Evolutionary conservation across 2,797 vertebrate species (phyloP).

Genomic region (Crax fasciolata): DNA sequence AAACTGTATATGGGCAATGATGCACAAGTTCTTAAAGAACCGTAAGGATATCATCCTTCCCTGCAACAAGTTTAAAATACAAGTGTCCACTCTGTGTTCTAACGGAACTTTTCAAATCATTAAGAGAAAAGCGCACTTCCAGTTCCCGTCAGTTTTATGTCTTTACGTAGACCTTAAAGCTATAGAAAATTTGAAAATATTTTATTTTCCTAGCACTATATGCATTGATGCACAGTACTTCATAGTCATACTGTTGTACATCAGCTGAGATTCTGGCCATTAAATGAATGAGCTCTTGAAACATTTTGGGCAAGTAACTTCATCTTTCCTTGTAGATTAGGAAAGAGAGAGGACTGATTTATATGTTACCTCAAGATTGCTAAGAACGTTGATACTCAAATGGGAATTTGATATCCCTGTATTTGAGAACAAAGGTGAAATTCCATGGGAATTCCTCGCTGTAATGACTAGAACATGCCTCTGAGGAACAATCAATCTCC

Average conservation of each 20-base stretch:
- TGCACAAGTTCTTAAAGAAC: not conserved
- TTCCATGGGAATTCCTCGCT: not conserved
- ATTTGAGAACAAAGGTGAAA: not conserved
- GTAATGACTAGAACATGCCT: not conserved
- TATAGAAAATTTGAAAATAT: not conserved
- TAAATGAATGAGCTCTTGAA: not conserved
- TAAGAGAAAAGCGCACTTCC: not conserved
- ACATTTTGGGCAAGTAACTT: not conserved
- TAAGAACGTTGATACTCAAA: not conserved
- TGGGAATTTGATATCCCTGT: not conserved
- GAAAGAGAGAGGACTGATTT: not conserved
- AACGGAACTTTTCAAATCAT: not conserved
- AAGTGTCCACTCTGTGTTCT: not conserved
- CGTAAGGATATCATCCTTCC: not conserved
- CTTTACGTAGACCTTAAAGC: not conserved
- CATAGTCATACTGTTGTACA: not conserved
- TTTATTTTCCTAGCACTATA: not conserved
- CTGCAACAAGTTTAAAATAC: not conserved
- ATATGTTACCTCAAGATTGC: not conserved
- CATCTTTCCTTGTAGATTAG: not conserved
- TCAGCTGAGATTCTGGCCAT: not conserved
- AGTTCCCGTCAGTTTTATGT: not conserved
- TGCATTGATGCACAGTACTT: not conserved
- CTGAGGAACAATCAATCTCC: not conserved
- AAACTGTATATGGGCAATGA: not conserved